Conservation (phyloP, 2,113 vertebrate species). For the Platanista minor region DNA sequence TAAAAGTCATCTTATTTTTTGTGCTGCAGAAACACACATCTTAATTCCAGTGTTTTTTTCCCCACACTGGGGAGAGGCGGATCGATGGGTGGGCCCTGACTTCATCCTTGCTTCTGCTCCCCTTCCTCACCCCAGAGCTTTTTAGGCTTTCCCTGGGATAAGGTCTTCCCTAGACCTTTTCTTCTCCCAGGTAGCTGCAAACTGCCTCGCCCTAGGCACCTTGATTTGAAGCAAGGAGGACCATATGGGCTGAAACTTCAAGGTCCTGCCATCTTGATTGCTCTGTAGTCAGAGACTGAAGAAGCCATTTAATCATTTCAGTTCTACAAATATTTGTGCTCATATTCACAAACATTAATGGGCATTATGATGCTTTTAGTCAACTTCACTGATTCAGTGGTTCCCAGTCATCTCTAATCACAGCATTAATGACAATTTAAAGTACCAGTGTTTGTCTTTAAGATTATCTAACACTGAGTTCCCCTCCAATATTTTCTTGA, state of each 20-base stretch:
- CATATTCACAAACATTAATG: neutral
- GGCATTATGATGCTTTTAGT: neutral
- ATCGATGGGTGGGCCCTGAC: neutral
- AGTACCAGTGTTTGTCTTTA: neutral
- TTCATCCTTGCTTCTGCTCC: neutral
- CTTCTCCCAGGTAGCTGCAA: neutral
- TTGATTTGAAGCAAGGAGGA: neutral
- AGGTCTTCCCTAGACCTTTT: neutral
- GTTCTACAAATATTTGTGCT: neutral
- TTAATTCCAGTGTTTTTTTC: neutral
- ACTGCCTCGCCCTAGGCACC: neutral
- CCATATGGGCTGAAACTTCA: neutral
- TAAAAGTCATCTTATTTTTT: neutral
- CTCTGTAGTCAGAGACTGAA: neutral
- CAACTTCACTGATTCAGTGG: neutral
- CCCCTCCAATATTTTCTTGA: neutral
- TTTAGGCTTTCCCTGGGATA: neutral
- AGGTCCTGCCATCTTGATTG: neutral
- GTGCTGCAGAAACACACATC: neutral
- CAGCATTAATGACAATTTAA: neutral
- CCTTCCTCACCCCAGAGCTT: neutral
- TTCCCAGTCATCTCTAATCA: neutral
- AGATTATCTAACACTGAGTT: neutral
- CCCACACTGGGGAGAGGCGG: neutral
- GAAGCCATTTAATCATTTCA: neutral